Conservation (phyloP, 2,113 vertebrate species). For the Gymnarchus niloticus region DNA sequence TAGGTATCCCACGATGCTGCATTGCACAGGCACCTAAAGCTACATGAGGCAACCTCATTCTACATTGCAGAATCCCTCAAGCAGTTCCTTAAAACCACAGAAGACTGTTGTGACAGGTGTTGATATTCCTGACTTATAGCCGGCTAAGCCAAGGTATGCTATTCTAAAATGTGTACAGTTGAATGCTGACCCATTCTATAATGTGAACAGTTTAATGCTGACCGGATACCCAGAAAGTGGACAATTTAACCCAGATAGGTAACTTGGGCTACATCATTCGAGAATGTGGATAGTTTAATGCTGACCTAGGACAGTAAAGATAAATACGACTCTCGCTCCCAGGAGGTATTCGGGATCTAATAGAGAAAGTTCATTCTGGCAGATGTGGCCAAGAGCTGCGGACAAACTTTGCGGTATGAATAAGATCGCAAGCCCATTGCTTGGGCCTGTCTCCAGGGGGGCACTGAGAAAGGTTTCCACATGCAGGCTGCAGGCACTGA, state of each 20-base stretch:
- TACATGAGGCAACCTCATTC: no score
- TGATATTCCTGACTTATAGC: not conserved
- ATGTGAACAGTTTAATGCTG: no score
- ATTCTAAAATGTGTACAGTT: not conserved
- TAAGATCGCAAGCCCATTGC: not conserved
- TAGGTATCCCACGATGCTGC: no score
- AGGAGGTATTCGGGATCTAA: not conserved
- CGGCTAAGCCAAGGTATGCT: not conserved
- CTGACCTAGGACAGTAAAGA: not conserved
- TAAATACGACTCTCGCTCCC: not conserved
- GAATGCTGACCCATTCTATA: not conserved
- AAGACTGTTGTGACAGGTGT: not conserved
- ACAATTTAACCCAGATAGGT: not conserved
- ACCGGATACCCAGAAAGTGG: not conserved
- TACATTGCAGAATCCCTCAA: no score
- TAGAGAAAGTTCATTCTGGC: not conserved
- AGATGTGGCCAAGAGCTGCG: not conserved
- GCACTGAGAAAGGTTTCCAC: not conserved
- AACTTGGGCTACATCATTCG: not conserved
- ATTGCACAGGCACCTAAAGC: no score
- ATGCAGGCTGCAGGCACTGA: not conserved
- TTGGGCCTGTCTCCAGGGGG: not conserved
- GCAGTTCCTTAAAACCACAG: no score
- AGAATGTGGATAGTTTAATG: not conserved
- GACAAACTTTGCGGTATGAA: not conserved